These are phyloP conservation scores for Mus pahari DNA, from an alignment of 2,113 vertebrate genomes.

Conservation along the genomic window DNA sequence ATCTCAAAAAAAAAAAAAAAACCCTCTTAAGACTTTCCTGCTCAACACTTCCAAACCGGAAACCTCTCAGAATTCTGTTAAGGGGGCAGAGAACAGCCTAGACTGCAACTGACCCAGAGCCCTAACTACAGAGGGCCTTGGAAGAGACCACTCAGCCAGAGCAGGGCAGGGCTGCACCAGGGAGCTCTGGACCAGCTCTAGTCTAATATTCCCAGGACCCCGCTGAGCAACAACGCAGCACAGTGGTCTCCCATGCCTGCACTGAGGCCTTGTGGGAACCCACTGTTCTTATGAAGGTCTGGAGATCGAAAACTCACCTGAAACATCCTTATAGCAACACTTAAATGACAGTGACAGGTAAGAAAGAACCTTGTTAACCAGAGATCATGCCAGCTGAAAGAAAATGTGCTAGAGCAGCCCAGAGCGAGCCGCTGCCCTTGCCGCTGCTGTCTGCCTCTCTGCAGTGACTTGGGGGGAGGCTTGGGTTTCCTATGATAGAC, in stretches of 20 bases:
- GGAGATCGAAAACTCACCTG: neutral
- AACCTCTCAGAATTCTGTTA: fast-evolving
- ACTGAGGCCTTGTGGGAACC: neutral
- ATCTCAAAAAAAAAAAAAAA: too few relatives aligned
- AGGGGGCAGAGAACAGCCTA: too few relatives aligned
- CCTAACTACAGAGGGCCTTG: too few relatives aligned
- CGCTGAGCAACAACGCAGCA: neutral
- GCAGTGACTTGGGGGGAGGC: too few relatives aligned
- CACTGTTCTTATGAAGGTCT: neutral
- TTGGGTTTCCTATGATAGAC: neutral
- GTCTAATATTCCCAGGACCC: too few relatives aligned
- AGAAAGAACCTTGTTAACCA: neutral
- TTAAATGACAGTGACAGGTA: neutral
- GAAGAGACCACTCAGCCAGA: fast-evolving
- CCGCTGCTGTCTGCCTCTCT: fast-evolving
- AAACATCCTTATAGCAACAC: neutral
- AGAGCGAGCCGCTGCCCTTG: neutral
- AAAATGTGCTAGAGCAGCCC: fast-evolving
- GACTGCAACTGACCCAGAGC: neutral
- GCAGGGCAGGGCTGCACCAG: neutral
- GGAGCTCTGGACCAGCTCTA: too few relatives aligned
- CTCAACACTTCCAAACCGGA: too few relatives aligned
- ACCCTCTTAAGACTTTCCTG: neutral
- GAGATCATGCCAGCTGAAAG: neutral
- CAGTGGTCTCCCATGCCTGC: neutral